Conservation (phyloP, 2,888 invertebrate genomes). For the Dromius quadrimaculatus region DNA sequence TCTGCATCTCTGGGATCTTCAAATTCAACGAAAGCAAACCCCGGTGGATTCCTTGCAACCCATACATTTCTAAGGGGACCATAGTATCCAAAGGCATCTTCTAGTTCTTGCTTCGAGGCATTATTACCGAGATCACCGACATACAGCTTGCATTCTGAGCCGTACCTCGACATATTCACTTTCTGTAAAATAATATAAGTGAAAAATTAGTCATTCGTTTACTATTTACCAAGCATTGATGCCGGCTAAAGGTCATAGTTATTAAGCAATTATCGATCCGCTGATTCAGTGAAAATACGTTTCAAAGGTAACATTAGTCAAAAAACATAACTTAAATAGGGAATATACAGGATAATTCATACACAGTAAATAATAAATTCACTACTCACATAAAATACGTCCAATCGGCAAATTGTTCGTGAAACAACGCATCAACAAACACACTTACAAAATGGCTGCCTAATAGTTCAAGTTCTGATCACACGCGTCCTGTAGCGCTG, state of each 20-base stretch:
- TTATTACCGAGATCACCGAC: constrained; percentile 94
- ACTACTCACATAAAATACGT: constrained; percentile 11
- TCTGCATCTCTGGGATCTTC: constrained; percentile 94
- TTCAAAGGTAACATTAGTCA: no score
- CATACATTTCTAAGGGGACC: constrained; percentile 94
- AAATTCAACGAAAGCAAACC: constrained; percentile 95
- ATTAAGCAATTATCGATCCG: constrained; percentile 40
- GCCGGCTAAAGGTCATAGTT: constrained; percentile 48
- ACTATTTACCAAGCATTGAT: constrained; percentile 21
- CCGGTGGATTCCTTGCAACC: constrained; percentile 97
- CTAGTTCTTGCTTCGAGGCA: constrained; percentile 92
- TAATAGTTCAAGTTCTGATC: no score
- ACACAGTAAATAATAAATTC: background rate
- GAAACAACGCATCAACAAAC: constrained; percentile 36
- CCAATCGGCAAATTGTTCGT: constrained; percentile 8
- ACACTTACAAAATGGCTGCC: constrained; percentile 35
- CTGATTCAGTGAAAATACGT: constrained; percentile 3
- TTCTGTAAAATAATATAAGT: constrained; percentile 3
- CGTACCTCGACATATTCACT: constrained; percentile 78
- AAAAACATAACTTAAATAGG: background rate
- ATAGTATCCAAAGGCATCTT: constrained; percentile 93
- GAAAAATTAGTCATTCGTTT: background rate
- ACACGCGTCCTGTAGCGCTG: no score
- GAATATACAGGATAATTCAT: background rate
- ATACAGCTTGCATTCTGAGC: constrained; percentile 93